These are phyloP conservation scores for Parasteatoda lunata DNA, from an alignment of 2,888 invertebrate species.

Conservation along the genomic window DNA sequence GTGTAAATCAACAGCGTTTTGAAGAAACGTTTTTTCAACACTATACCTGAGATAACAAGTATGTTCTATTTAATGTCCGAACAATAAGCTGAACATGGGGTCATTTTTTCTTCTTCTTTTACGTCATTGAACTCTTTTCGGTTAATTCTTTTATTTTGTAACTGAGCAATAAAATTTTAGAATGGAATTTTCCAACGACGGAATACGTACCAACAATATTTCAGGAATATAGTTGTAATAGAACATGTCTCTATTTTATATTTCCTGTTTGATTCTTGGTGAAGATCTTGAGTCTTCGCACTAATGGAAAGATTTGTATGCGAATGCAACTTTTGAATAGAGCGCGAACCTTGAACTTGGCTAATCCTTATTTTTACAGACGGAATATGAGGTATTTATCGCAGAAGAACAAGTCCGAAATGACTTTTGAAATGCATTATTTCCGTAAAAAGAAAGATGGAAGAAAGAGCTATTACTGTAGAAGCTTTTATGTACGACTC, in stretches of 20 bases:
- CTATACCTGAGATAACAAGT: no score
- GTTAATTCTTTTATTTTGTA: background rate
- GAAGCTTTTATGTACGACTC: no score
- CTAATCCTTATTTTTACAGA: conserved; percentile 8
- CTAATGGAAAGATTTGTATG: conserved; percentile 38
- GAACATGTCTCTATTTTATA: background rate
- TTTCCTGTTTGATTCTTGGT: background rate
- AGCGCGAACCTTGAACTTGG: conserved; percentile 18
- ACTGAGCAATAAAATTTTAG: background rate
- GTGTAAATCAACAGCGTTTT: no score
- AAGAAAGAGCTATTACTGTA: background rate
- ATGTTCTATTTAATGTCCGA: no score
- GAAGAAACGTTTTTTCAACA: no score
- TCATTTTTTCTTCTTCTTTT: no score
- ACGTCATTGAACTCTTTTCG: conserved; percentile 1
- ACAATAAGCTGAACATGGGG: no score
- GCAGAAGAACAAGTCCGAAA: background rate
- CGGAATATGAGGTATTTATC: background rate
- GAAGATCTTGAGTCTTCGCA: background rate
- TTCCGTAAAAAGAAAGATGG: background rate
- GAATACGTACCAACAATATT: background rate
- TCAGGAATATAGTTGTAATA: no score
- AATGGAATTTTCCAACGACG: background rate
- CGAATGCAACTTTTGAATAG: background rate
- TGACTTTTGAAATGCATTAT: background rate